phyloP scores from a whole-genome alignment of 2,113 vertebrate species.

The Sapajus apella region DNA sequence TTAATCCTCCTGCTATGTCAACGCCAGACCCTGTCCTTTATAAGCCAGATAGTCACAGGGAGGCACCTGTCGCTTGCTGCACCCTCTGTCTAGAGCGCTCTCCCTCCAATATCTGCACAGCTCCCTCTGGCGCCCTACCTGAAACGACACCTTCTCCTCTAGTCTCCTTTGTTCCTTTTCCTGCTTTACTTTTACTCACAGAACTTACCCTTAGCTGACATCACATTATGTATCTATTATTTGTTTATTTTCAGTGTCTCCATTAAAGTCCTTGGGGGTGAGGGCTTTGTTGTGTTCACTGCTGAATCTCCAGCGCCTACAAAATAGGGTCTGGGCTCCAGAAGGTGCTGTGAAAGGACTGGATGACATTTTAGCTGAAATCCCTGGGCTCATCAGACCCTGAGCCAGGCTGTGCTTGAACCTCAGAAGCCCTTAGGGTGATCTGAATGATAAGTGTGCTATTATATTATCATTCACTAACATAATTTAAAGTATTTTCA shows the following conservation, averaged over 20 bases:
- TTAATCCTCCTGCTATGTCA: neutral
- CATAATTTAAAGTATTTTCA: constrained; percentile 37
- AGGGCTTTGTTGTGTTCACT: neutral
- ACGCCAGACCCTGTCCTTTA: neutral
- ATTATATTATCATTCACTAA: constrained; percentile 29
- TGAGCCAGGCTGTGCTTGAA: neutral
- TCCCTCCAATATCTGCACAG: neutral
- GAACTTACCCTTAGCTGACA: neutral
- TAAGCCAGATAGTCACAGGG: neutral
- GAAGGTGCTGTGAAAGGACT: neutral
- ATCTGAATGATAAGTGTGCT: neutral
- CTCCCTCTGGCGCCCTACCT: neutral
- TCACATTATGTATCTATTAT: neutral
- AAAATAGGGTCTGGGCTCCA: neutral
- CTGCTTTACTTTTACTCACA: neutral
- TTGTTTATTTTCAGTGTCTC: neutral
- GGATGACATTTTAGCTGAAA: neutral
- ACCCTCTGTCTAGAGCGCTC: neutral
- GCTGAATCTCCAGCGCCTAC: neutral
- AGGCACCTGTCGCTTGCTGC: too few relatives aligned
- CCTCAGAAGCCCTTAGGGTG: neutral
- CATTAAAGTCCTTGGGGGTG: fast-evolving
- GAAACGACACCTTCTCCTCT: neutral
- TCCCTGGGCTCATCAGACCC: neutral
- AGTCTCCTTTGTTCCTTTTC: neutral